Conservation (phyloP, 1,140 invertebrate species). For the Olivierus martensii region DNA sequence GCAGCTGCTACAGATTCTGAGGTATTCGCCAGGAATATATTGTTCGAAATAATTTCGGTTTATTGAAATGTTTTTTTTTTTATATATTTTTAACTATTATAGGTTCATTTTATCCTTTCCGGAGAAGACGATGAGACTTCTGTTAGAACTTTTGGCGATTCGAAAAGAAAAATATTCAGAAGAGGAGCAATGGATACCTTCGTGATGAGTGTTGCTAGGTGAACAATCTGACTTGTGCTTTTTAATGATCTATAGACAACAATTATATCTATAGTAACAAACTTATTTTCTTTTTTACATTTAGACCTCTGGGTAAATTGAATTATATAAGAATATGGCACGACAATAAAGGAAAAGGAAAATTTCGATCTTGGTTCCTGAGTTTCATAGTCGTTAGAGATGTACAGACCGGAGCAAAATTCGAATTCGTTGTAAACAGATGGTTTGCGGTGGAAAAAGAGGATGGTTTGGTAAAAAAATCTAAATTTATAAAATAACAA, state of each 20-base stretch:
- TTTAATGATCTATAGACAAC: no score
- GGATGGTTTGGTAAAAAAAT: constrained; percentile 34
- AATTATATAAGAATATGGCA: constrained; percentile 41
- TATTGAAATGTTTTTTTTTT: background rate
- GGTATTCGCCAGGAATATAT: constrained; percentile 23
- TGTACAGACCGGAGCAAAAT: constrained; percentile 39
- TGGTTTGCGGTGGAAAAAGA: constrained; percentile 44
- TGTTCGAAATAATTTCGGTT: no score
- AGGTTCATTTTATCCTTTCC: constrained; percentile 36
- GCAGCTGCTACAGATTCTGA: constrained; percentile 35
- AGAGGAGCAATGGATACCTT: constrained; percentile 35
- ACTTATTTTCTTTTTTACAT: background rate
- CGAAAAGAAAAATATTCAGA: constrained; percentile 32
- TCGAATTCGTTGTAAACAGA: constrained; percentile 36
- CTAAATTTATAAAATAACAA: no score
- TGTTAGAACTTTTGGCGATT: constrained; percentile 29
- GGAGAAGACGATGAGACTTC: constrained; percentile 35
- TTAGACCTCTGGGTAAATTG: constrained; percentile 30
- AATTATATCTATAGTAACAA: no score
- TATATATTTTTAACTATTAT: background rate
- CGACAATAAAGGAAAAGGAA: constrained; percentile 38
- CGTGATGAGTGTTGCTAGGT: constrained; percentile 31
- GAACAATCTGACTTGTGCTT: background rate
- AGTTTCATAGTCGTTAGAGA: constrained; percentile 37
- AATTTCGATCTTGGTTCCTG: constrained; percentile 38